Conservation (phyloP, 2,113 vertebrate species). For the Protobothrops mucrosquamatus region DNA sequence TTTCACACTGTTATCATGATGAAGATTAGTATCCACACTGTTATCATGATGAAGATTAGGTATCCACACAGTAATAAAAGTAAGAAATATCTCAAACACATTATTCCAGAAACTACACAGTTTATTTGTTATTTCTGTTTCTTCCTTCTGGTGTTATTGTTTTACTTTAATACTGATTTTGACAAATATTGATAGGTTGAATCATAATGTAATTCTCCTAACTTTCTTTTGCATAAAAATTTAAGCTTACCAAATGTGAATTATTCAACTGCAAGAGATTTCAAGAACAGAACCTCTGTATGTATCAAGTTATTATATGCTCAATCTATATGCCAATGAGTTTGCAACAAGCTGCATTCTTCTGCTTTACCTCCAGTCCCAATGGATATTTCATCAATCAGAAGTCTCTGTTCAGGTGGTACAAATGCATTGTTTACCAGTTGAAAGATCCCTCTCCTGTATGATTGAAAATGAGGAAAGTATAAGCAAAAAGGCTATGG, state of each 20-base stretch:
- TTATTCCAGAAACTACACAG: not conserved
- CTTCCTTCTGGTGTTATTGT: not conserved
- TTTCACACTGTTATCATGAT: not conserved
- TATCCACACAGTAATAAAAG: not conserved
- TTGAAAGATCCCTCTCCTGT: not conserved
- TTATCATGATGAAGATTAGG: not conserved
- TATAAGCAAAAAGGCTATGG: not conserved
- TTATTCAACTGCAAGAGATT: not conserved
- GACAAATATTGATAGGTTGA: not conserved
- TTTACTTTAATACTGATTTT: not conserved
- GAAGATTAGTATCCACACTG: not conserved
- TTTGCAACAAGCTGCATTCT: not conserved
- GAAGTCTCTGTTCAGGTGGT: not conserved
- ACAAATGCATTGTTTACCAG: not conserved
- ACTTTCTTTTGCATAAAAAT: not conserved
- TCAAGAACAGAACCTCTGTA: not conserved
- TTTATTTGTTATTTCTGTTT: not conserved
- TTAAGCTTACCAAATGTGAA: not conserved
- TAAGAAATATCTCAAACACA: not conserved
- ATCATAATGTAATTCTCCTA: not conserved
- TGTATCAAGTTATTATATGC: not conserved
- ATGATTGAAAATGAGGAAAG: not conserved
- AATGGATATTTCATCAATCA: not conserved
- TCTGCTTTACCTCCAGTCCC: not conserved
- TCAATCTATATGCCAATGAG: not conserved